Percentiles rank a stretch among this genome's conserved stretches.
Conservation (phyloP, 1,140 invertebrate species). For the Drosophila kikkawai region DNA sequence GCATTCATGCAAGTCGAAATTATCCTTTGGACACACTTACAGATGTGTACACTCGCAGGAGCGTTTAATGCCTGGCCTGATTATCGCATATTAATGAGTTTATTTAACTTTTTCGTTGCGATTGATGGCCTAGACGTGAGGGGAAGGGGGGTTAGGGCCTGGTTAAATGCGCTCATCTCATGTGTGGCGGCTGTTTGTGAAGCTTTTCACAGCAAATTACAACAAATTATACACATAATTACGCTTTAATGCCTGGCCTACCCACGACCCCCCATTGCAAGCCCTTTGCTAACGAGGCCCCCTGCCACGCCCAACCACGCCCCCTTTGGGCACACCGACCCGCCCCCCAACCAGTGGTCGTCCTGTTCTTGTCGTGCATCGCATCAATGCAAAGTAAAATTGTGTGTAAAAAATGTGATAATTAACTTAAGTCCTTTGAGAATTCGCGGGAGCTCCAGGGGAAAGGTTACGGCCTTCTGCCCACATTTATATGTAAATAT, state of each 20-base stretch:
- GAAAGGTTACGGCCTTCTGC: slow-evolving; percentile 39
- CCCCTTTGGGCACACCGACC: neutral
- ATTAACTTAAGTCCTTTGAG: slow-evolving; percentile 80
- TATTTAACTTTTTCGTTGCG: slow-evolving; percentile 68
- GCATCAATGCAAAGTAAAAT: slow-evolving; percentile 82
- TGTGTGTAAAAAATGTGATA: slow-evolving; percentile 83
- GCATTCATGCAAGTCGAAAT: neutral
- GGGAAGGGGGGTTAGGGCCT: slow-evolving; percentile 6
- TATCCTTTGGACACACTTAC: slow-evolving; percentile 5
- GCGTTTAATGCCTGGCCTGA: slow-evolving; percentile 39
- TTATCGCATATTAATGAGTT: slow-evolving; percentile 73
- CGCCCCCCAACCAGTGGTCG: neutral
- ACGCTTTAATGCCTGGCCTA: slow-evolving; percentile 69
- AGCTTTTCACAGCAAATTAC: slow-evolving; percentile 74
- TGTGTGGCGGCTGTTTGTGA: slow-evolving; percentile 52
- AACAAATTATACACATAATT: slow-evolving; percentile 81
- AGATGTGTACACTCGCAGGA: neutral
- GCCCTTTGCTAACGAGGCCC: slow-evolving; percentile 6
- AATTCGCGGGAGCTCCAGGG: slow-evolving; percentile 34
- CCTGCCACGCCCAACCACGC: slow-evolving; percentile 11
- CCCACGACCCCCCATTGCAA: slow-evolving; percentile 36
- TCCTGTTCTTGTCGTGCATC: slow-evolving; percentile 36
- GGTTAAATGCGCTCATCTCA: slow-evolving; percentile 65
- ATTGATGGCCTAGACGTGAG: slow-evolving; percentile 37
- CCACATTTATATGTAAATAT: slow-evolving; percentile 28